Base-by-base conservation (phyloP, 2,888 invertebrate genomes). In the Apotomis turbidana region DNA sequence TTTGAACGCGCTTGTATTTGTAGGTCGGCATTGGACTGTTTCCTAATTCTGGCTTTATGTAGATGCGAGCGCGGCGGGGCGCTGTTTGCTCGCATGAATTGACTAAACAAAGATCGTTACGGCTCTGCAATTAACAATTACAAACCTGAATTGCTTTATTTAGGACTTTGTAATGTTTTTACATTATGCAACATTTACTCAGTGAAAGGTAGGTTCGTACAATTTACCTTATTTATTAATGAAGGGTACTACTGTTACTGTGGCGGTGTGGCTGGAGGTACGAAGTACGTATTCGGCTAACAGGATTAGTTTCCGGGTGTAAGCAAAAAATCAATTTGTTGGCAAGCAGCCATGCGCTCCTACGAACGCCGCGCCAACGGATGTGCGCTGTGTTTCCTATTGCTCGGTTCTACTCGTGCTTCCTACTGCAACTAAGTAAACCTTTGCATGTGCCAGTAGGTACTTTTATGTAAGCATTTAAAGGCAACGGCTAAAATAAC, bases 71-170 rank as follows among this genome's bases (percentile, higher is more conserved):
- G 75, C 68, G 70, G 70, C 78, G 60, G 77, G 76, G 76, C 73
- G 75, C 75, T 81, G 78, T 78, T 76, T 76, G 75, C 79, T 67
- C 79, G 79, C 81, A 87, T 77, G 74, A 83, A 76, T 81, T 83
- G 83, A 83, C 85, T 85, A 84, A 90, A 85, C 86, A 90, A 89
- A 88, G 85, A 85, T 83, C 81, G 83, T 89, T 84, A 83, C 80
- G 80, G 79, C 83, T 78, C 80, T 80, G 81, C 82, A 87, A 87
- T 87, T 84, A 86, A 85, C 86, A 86, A 85, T 86, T 85, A 84
- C 81, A 84, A 84, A 82, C 81, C 81, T 78, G 76, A 87, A 90
- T 88, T 81, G 80, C 88, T 90, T 88, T 85, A 89, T 89, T 87
- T 80, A 79, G 79, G 61, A 78, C 77, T 77, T 78, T 77, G 80